phyloP scores from a whole-genome alignment of 2,797 vertebrate genomes.

The Scarus forsteni region DNA sequence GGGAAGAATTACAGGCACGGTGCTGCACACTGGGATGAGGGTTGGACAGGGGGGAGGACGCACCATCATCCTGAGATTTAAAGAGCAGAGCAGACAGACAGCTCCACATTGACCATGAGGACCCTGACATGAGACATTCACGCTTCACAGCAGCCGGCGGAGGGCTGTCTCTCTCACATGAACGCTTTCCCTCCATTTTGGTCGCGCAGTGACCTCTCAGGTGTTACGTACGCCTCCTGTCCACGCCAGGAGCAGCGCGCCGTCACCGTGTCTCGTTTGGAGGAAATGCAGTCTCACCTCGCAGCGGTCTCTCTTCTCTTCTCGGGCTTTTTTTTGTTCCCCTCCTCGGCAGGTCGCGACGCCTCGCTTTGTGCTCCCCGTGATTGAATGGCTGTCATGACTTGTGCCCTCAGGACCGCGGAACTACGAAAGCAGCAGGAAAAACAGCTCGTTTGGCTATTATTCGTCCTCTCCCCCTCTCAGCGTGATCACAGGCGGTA shows the following conservation, averaged over 20 bases:
- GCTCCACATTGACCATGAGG: slow-evolving; percentile 21
- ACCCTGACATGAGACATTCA: slow-evolving; percentile 8
- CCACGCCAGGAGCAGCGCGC: slow-evolving; percentile 44
- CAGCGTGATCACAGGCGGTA: slow-evolving; percentile 13
- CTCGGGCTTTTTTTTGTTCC: slow-evolving; percentile 6
- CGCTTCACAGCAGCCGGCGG: slow-evolving; percentile 1
- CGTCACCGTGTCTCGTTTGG: slow-evolving; percentile 26
- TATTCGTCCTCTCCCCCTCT: slow-evolving; percentile 37
- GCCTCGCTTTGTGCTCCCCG: slow-evolving; percentile 2
- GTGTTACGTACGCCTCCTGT: slow-evolving; percentile 44
- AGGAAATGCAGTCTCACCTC: slow-evolving; percentile 50
- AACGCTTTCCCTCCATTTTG: slow-evolving; percentile 16
- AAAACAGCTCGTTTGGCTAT: slow-evolving; percentile 28
- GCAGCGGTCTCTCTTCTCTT: slow-evolving; percentile 32
- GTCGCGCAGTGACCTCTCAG: slow-evolving; percentile 55
- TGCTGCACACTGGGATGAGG: too few relatives aligned
- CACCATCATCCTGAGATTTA: slow-evolving; percentile 42
- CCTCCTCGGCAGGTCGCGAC: slow-evolving; percentile 16
- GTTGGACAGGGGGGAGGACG: too few relatives aligned
- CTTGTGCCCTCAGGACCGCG: slow-evolving; percentile 50
- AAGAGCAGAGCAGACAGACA: slow-evolving; percentile 22
- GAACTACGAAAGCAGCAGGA: slow-evolving; percentile 38
- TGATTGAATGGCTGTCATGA: slow-evolving; percentile 64
- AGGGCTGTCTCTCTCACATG: not conserved
- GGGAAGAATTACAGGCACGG: too few relatives aligned